phyloP scores from a whole-genome alignment of 2,113 vertebrate genomes.

The Rhodinocichla rosea region DNA sequence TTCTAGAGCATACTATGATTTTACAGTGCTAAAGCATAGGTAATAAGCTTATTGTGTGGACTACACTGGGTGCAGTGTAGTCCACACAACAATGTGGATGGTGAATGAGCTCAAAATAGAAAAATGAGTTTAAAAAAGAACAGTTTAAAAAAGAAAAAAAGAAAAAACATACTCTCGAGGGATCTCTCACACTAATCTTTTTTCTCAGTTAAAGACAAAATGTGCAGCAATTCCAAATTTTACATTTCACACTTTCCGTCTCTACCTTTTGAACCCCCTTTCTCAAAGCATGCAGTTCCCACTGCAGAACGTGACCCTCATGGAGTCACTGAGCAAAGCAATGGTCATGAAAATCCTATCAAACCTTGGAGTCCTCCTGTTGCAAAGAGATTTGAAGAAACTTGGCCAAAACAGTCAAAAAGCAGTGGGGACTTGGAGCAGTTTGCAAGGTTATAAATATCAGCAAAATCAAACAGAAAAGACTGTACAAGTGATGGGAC shows the following conservation, averaged over 20 bases:
- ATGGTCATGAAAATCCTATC: not conserved
- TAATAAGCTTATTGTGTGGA: not conserved
- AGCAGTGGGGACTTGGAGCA: accelerated
- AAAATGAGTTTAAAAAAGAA: too few species aligned
- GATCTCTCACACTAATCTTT: not conserved
- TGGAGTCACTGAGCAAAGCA: not conserved
- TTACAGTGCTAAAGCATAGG: not conserved
- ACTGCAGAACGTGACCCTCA: not conserved
- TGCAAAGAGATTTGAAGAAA: not conserved
- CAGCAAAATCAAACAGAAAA: not conserved
- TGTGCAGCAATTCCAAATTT: not conserved
- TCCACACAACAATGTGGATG: not conserved
- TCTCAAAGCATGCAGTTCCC: not conserved
- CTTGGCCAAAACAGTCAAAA: not conserved
- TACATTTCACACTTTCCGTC: not conserved
- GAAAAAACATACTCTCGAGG: not conserved
- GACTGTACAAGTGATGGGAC: not conserved
- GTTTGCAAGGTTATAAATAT: not conserved
- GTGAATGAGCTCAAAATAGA: too few species aligned
- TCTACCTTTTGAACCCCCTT: not conserved
- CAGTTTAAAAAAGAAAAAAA: not conserved
- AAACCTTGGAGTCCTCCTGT: not conserved
- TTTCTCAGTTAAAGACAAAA: not conserved
- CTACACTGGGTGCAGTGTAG: not conserved
- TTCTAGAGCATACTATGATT: not conserved